Evolutionary conservation across 2,888 invertebrate species (phyloP), one percentile per base, ranked within the genome.

Genomic region (Gerris lacustris): DNA sequence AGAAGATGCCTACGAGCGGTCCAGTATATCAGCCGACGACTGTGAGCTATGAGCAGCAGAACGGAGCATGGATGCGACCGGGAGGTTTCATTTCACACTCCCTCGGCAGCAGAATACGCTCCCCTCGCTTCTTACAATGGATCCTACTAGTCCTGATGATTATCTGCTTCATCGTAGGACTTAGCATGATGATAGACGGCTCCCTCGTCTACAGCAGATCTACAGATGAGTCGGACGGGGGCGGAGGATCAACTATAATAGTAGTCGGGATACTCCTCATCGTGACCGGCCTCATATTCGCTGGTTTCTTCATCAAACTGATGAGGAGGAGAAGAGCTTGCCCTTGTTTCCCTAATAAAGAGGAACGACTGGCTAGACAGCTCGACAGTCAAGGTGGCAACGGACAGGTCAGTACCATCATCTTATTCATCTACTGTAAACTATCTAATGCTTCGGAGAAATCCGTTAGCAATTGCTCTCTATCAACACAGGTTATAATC

Each of bases 21-120:
- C 88, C 89, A 73, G 89, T 90, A 67, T 90, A 90, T 81, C 89
- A 89, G 80, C 89, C 90, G 17, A 90, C 90, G 73, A 90, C 90
- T 75, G 88, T 89, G 75, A 88, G 88, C 70, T 89, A 89, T 79
- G 89, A 89, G 79, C 82, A 74, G 79, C 81, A 77, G 71, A 75
- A 72, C 62, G 55, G 55, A 55, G 78, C 79, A 72, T 79, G 79
- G 79, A 75, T 77, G 11, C 68, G 75, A n/a, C 78, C 78, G 5
- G 76, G 76, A 44, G 76, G 77, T 71, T 78, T 78, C 71, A 73
- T 78, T 6, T 77, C 77, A 6, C 78, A 78, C 69, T 77, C 77
- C 17, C 75, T 77, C 18, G 71, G 73, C 45, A 71, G 71, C 44
- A 69, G 75, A 6, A 69, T 75, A 15, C 69, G 74, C 31, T 74